Conservation (phyloP, 2,888 invertebrate species). For the Caenorhabditis sinica region DNA sequence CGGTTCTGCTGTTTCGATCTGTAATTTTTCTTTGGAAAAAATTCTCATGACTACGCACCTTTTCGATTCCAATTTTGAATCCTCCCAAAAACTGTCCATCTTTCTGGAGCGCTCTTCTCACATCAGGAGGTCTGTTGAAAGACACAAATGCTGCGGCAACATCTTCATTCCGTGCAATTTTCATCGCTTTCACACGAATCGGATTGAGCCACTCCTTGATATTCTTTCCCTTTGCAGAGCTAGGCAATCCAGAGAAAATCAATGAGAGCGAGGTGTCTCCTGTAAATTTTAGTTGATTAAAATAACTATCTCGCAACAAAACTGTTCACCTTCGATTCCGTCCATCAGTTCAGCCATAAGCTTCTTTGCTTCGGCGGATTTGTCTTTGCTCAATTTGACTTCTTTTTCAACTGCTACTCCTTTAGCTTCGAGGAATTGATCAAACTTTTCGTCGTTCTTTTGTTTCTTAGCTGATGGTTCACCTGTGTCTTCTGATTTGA, state of each 20-base stretch:
- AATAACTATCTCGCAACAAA: not conserved
- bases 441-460: constrained; percentile 89
- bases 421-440: constrained; percentile 93
- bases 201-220: constrained; percentile 82
- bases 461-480: constrained; percentile 63
- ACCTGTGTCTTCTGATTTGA: constrained; percentile 32
- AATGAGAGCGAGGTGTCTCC: constrained; percentile 79
- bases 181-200: constrained; percentile 77
- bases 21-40: not conserved
- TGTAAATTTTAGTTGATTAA: constrained; percentile 21
- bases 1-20: constrained; percentile 56
- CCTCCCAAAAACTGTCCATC: constrained; percentile 80
- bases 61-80: constrained; percentile 72
- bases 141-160: constrained; percentile 76
- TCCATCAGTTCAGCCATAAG: constrained; percentile 71
- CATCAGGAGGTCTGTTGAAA: constrained; percentile 79
- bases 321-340: constrained; percentile 71
- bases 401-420: constrained; percentile 84
- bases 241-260: constrained; percentile 78
- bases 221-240: constrained; percentile 77
- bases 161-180: constrained; percentile 70
- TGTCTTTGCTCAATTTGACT: constrained; percentile 81
- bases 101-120: constrained; percentile 74
- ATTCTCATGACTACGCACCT: too few relatives aligned
- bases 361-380: constrained; percentile 59